Conservation (phyloP, 2,888 invertebrate genomes). For the Brachynemurus nebulosus region DNA sequence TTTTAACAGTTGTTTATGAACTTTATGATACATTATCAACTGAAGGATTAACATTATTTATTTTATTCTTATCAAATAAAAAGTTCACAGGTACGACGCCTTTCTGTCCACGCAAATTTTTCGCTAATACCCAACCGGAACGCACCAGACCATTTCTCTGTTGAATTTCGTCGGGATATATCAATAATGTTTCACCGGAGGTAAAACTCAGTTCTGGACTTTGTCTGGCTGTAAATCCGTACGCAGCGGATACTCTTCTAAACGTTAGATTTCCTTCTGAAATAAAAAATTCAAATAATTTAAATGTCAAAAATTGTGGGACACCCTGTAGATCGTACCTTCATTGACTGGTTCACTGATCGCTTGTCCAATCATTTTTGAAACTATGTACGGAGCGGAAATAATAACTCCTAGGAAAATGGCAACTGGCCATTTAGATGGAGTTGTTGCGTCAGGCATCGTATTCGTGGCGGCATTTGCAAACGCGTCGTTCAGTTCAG, state of each 20-base stretch:
- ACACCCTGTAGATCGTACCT: not conserved
- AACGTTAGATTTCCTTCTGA: not conserved
- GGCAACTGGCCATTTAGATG: conserved; percentile 73
- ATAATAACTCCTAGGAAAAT: conserved; percentile 80
- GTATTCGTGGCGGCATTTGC: conserved; percentile 33
- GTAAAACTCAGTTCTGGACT: conserved; percentile 65
- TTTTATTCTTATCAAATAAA: too few species aligned
- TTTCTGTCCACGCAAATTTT: conserved; percentile 38
- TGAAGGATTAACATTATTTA: too few species aligned
- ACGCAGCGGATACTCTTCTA: conserved; percentile 23
- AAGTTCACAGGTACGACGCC: conserved; percentile 55
- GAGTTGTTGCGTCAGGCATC: conserved; percentile 25
- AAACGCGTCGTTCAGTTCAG: conserved; percentile 28
- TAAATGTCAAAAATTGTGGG: not conserved
- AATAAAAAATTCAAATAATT: not conserved
- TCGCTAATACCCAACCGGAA: conserved; percentile 52
- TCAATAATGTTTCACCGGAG: conserved; percentile 58
- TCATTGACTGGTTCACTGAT: not conserved
- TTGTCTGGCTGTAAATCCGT: conserved; percentile 58
- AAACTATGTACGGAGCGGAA: conserved; percentile 84
- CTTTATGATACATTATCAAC: too few species aligned
- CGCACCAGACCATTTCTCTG: conserved; percentile 43
- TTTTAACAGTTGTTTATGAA: too few species aligned
- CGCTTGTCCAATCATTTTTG: conserved; percentile 52
- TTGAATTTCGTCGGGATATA: conserved; percentile 79